phyloP scores from a whole-genome alignment of 2,888 invertebrate genomes.

The Poecilus cupreus region DNA sequence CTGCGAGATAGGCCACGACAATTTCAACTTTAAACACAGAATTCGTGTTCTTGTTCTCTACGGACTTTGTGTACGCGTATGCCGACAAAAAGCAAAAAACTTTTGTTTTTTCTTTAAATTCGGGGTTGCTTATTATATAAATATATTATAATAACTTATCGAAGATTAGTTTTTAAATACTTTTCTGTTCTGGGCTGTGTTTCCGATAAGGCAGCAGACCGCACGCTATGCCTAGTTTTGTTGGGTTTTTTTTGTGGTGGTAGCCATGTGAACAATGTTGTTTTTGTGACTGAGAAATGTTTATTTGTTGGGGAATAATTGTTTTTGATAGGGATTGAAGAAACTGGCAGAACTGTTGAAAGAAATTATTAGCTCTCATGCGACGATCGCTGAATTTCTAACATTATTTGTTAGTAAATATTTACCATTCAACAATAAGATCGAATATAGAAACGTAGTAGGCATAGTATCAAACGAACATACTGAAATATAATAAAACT shows the following conservation, averaged over 20 bases:
- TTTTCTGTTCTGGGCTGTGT: slow-evolving; percentile 13
- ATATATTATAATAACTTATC: slow-evolving; percentile 57
- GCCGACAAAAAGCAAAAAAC: slow-evolving; percentile 8
- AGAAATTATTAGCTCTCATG: slow-evolving; percentile 22
- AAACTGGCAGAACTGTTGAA: neutral
- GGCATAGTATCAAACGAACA: too few species aligned
- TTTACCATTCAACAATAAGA: neutral
- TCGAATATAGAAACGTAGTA: neutral
- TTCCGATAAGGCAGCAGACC: neutral
- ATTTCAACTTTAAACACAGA: slow-evolving; percentile 56
- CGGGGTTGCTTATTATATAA: slow-evolving; percentile 51
- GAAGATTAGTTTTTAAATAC: slow-evolving; percentile 55
- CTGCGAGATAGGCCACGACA: slow-evolving; percentile 54
- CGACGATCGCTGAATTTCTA: neutral
- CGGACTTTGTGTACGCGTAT: neutral
- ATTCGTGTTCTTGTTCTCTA: slow-evolving; percentile 8
- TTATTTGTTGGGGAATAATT: slow-evolving; percentile 13
- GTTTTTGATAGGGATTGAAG: slow-evolving; percentile 35
- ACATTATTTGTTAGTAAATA: neutral
- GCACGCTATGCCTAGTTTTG: slow-evolving; percentile 25
- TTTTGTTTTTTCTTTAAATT: slow-evolving; percentile 50
- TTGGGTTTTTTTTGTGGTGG: neutral
- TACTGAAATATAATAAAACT: too few species aligned
- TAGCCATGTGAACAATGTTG: slow-evolving; percentile 3
- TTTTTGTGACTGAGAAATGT: slow-evolving; percentile 5